Conservation (phyloP, 2,888 invertebrate genomes). For the Aphodius granarius region DNA sequence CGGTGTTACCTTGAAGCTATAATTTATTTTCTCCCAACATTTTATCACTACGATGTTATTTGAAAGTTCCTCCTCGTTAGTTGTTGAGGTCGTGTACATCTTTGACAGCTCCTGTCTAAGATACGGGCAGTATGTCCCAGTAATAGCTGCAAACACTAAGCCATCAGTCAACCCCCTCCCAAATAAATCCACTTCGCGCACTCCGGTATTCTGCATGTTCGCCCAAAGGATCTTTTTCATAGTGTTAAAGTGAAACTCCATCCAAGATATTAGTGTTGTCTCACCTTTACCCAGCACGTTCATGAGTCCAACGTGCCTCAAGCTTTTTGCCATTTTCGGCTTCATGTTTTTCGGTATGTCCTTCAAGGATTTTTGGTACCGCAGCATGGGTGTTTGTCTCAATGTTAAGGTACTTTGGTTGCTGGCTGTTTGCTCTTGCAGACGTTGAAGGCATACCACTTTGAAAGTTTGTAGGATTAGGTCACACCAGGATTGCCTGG, state of each 20-base stretch:
- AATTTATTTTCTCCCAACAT: conserved; percentile 4
- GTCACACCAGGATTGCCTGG: background rate
- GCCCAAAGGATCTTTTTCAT: background rate
- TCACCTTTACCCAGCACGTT: background rate
- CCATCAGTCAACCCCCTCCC: background rate
- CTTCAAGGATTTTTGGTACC: background rate
- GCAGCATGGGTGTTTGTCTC: background rate
- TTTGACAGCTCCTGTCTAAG: background rate
- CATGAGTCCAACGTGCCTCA: background rate
- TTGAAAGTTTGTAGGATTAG: background rate
- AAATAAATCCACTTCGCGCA: background rate
- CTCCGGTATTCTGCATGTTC: background rate
- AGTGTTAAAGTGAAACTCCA: background rate
- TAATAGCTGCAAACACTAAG: conserved; percentile 11
- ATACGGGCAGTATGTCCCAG: conserved; percentile 10
- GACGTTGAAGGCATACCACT: background rate
- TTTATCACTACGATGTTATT: conserved; percentile 1
- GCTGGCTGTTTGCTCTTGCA: background rate
- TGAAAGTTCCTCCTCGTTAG: background rate
- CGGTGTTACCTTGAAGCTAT: conserved; percentile 6
- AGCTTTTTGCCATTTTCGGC: no score
- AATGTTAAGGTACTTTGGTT: background rate
- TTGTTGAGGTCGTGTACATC: background rate
- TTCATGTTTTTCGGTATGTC: no score
- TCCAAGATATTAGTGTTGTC: background rate